Percentiles rank a stretch among this genome's conserved stretches.
Evolutionary conservation across 2,113 vertebrate genomes (phyloP).

Genomic region (Salvelinus namaycush): DNA sequence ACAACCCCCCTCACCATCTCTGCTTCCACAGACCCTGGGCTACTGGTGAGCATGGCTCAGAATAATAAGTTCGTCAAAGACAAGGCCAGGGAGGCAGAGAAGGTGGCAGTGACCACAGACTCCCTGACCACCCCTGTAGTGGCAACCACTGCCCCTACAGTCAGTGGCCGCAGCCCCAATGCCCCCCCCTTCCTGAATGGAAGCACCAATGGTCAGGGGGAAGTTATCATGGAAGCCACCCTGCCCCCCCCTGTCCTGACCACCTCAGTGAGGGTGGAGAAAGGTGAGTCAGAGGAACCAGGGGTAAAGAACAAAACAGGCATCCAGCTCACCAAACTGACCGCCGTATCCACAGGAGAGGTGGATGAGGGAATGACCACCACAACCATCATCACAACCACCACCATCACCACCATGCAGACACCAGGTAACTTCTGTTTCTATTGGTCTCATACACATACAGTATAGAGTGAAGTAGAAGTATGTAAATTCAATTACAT

Average conservation of each 20-base stretch:
- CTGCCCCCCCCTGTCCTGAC: conserved; percentile 39
- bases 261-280: conserved; percentile 38
- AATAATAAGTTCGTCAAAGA: conserved; percentile 35
- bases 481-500: too few relatives aligned
- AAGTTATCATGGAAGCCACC: conserved; percentile 9
- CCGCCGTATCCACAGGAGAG: conserved; percentile 51
- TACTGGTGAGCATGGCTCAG: conserved; percentile 47
- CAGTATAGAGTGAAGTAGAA: too few relatives aligned
- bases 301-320: conserved; percentile 39
- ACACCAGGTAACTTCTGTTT: conserved; percentile 72
- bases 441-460: neutral
- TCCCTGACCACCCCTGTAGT: conserved; percentile 55
- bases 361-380: conserved; percentile 69
- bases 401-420: conserved; percentile 81
- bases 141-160: conserved; percentile 34
- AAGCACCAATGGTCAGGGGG: conserved; percentile 13
- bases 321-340: conserved; percentile 26
- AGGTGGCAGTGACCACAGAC: conserved; percentile 51
- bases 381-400: conserved; percentile 79
- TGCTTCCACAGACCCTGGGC: conserved; percentile 51
- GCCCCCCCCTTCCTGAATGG: conserved; percentile 16
- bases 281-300: conserved; percentile 33
- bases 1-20: conserved; percentile 66
- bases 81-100: conserved; percentile 22
- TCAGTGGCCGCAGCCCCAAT: conserved; percentile 8